Base-by-base conservation (phyloP, 1,140 invertebrate genomes). In the Bathynomus jamesi region DNA sequence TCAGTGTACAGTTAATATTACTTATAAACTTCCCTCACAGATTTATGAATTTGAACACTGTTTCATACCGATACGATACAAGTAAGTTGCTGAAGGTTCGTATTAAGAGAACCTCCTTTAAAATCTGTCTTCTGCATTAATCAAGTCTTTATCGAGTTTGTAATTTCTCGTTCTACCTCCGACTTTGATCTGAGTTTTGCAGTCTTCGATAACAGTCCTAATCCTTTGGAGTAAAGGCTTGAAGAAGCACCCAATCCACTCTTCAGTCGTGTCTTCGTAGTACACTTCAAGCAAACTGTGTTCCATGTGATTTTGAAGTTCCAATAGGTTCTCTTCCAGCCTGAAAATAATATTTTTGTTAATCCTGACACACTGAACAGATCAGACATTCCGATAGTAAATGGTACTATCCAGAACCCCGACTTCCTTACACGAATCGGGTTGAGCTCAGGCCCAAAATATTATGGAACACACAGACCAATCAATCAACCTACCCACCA, bases 171-270 rank as follows among this genome's bases (percentile, higher is more conserved):
- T 67, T 66, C 72, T 65, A 10, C 72, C 72, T 65, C 72, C 72
- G 61, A 73, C 69, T 4, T 66, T 27, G 61, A 73, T 73, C 29
- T 73, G 72, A 27, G 40, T 69, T 32, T 65, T 73, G 46, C 72
- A 73, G 17, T 73, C 72, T 21, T 73, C 63, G 24, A 73, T 65
- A 10, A 82, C 32, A 67, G 67, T 70, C 30, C 78, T 74, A 5
- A 82, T 71, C 46, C 79, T 77, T 17, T 61, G 71, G 60, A 75
- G 28, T n/a, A 80, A 28, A 53, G 82, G 82, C 11, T 79, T 67
- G 17, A 82, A 75, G 73, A 76, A 78, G 0, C 78, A 80, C 27
- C 78, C 73, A 63, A 83, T 70, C 81, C 82, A 83, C 70, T 83
- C 82, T 21, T 78, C 73, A 30, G 81, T 78, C 7, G 81, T 79